Base-by-base conservation (phyloP, 2,113 vertebrate genomes). In the Bujurquina vittata region DNA sequence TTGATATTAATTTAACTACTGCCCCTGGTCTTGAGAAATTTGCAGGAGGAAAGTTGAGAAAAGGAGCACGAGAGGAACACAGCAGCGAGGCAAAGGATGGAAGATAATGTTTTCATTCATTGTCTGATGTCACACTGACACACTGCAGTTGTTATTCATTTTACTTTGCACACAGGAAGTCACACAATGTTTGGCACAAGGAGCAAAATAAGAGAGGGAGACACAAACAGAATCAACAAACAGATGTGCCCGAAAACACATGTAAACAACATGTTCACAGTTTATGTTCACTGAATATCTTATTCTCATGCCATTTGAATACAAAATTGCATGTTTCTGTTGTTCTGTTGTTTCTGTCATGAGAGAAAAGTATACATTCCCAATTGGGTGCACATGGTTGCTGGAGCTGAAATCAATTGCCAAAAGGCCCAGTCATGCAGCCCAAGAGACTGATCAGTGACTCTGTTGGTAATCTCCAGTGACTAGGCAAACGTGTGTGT, bases 1-100 rank as follows among this genome's bases (percentile, higher is more conserved):
- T 81, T 81, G 72, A 87, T 87, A 88, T 88, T 79, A 84, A 87
- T 90, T 89, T 58, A 37, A 69, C 2, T 14, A 26, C n/a, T 18
- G 75, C 84, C 73, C 4, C 1, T 0, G 73, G 85, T 89, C 22
- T 49, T 35, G 31, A 79, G 80, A 79, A 76, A 77, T 65, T 78
- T 79, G 33, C 79, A 18, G 56, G 65, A 62, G 31, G 55, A 90
- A 49, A 61, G 80, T 15, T 46, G 22, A 62, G 26, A 61, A 62
- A 61, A 22, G 31, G 10, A 80, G 55, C 14, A 58, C 72, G 3
- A 72, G 23, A 65, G 26, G 37, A 79, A 9, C 46, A 84, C 17
- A 55, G 72, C 33, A 58, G 26, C 23, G 31, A 84, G 31, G 26
- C 20, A 4, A 80, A 84, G 60, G 17, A 5, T 54, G 67, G 1